Base-by-base conservation (phyloP, 30 jellyfish, hydroid and myxozoan genomes). In the Turritopsis rubra region DNA sequence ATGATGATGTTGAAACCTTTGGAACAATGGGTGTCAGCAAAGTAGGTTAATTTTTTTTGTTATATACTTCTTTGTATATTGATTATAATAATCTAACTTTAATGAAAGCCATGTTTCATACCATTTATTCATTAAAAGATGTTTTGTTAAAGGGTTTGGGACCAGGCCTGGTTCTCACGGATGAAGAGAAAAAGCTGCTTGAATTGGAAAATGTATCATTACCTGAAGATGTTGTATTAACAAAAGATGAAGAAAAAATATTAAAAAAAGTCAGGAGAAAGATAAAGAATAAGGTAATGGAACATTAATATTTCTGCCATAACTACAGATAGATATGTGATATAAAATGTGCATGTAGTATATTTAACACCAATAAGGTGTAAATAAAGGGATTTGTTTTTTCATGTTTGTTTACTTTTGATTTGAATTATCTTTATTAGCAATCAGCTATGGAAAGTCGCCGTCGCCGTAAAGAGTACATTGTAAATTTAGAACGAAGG, bases 381-480 rank as follows among this genome's bases (percentile, higher is more conserved):
- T n/a, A n/a, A n/a, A n/a, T n/a, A n/a, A n/a, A n/a, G n/a, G n/a
- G n/a, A n/a, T n/a, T n/a, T n/a, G n/a, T n/a, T n/a, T n/a, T n/a
- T n/a, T n/a, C n/a, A n/a, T n/a, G n/a, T 41, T 41, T 41, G 60
- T 41, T 41, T 41, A 3, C 9, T 3, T 13, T 41, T 41, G 21
- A 54, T 0, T n/a, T 79, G 28, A 1, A n/a, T 53, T 84, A 54
- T 26, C 27, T 53, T 30, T 88, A 80, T 52, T 26, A 91, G 97
- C 97, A 91, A 87, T 91, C 97, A 24, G 97, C 97, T 19, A 91
- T 91, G 97, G 97, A 87, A 75, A 91, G 97, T 76, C 80, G 97
- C 54, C 88, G 88, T 79, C 71, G 97, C 71, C 81, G 97, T 66
- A 91, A 91, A 70, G 97, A 91, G 1, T 91, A 91, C 73, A 91